Evolutionary conservation across 2,888 invertebrate species (phyloP), one percentile per base, ranked within the genome.

Genomic region (Scrobipalpa atriplicella): DNA sequence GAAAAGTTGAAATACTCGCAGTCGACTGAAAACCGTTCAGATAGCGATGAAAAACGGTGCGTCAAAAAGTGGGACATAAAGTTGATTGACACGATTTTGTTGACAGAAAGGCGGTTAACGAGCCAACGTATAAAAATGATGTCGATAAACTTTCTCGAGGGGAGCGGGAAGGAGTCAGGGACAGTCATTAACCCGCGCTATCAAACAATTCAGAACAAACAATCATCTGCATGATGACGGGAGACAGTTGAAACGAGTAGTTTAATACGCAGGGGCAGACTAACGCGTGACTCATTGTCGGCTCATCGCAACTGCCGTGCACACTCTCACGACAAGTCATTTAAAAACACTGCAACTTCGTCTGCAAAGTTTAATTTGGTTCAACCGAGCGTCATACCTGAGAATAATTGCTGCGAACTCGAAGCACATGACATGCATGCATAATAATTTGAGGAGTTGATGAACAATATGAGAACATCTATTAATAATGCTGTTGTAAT

Each of bases 171-270:
- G 78, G 78, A 86, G 87, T 86, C 89, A 86, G 82, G 85, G 87
- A 73, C 88, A 87, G 85, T 83, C 87, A 77, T 87, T 87, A 86
- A 89, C 88, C 87, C 82, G 79, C 82, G 79, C 69, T 72, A 79
- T 80, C 75, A 80, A 85, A 87, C 86, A 86, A 87, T 86, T 84
- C 82, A 84, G 86, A 84, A 74, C 86, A 84, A 81, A 82, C 84
- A 84, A 85, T 86, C 83, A 76, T 75, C 76, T 71, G 76, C 73
- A 75, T 75, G 78, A 81, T 78, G 78, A 81, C 78, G 73, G 74
- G 79, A 82, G 79, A 80, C 84, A 79, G 78, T 82, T 75, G 78
- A 79, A 79, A 76, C 80, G 83, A 85, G 84, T 81, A 79, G 71
- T 70, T 72, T 75, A 76, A 77, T 78, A 75, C 75, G 75, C 75